Evolutionary conservation across 35 echinoderm and acorn worm species (phyloP).

Genomic region (Antedon bifida): DNA sequence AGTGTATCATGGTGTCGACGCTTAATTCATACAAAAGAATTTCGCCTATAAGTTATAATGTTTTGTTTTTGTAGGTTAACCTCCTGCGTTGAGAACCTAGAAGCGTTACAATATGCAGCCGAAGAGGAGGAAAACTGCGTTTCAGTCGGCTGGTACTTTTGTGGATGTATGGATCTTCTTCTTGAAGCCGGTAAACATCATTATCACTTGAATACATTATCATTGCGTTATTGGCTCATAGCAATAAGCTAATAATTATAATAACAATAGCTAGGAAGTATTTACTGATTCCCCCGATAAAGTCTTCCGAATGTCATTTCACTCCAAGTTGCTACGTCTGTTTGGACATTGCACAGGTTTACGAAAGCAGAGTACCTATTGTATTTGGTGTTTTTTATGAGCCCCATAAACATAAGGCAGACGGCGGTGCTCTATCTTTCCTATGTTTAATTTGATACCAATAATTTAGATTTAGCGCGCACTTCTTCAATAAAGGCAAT

Average conservation of each 20-base stretch:
- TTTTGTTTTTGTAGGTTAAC: constrained; percentile 7
- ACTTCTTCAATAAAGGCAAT: too few relatives aligned
- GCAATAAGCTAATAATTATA: not conserved
- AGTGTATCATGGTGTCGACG: too few relatives aligned
- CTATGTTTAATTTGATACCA: too few relatives aligned
- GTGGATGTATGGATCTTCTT: constrained; percentile 56
- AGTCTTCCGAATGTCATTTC: constrained; percentile 1
- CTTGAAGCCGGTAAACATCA: constrained; percentile 48
- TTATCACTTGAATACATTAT: not conserved
- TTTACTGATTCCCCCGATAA: too few relatives aligned
- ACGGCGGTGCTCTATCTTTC: too few relatives aligned
- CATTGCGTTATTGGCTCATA: not conserved
- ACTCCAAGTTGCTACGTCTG: not conserved
- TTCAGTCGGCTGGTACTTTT: constrained; percentile 47
- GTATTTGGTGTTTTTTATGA: too few relatives aligned
- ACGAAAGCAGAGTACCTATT: too few relatives aligned
- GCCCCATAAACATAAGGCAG: too few relatives aligned
- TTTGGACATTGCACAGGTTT: too few relatives aligned
- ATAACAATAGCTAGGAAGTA: not conserved
- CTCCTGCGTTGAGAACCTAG: constrained; percentile 43
- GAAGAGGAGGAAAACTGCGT: constrained; percentile 65
- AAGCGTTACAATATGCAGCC: constrained; percentile 53
- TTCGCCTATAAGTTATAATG: too few relatives aligned
- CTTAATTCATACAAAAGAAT: too few relatives aligned
- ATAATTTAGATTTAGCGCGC: too few relatives aligned